Base-by-base conservation (phyloP, 64 coral and sea anemone genomes). In the Dendrophyllia cribrosa region DNA sequence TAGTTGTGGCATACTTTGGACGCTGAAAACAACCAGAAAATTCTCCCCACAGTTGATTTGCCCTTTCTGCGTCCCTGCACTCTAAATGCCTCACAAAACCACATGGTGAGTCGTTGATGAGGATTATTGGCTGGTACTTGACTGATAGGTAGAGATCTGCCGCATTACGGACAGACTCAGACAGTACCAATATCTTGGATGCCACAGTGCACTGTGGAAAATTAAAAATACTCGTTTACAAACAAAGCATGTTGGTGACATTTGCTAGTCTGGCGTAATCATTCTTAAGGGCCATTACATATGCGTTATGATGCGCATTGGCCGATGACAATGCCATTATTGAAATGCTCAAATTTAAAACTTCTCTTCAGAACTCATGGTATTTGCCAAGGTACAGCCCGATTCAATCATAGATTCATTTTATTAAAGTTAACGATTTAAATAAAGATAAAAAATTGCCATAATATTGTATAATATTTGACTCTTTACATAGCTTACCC, bases 131-230 rank as follows among this genome's bases (percentile, higher is more conserved):
- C 19, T 46, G 25, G 56, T 81, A 81, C 52, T 81, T 81, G 15
- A 81, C 25, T 60, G 77, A 81, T 23, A 81, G 4, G 34, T 81
- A 81, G 6, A 81, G 77, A 49, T 81, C 77, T 60, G 77, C 77
- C 55, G 77, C 77, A 81, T 81, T 50, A 15, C 77, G 22, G 15
- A 84, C 81, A 84, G 81, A 66, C 46, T 84, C 81, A 45, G 81
- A 65, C 17, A 84, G 53, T 19, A 63, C 44, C 4, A 84, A 16
- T 17, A 66, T n/a, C 43, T 84, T 84, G 9, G 81, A 84, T 22
- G 58, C 81, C 60, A 66, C 60, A 44, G 81, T 84, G 53, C 59
- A 84, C 81, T 84, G 10, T 65, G 13, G 65, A 43, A 84, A 53
- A 53, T 53, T 14, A 84, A n/a, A 66, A 66, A 21, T 66, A 20